Evolutionary conservation across 2,113 vertebrate species (phyloP), one percentile per base, ranked within the genome.

Genomic region (Plotosus lineatus): DNA sequence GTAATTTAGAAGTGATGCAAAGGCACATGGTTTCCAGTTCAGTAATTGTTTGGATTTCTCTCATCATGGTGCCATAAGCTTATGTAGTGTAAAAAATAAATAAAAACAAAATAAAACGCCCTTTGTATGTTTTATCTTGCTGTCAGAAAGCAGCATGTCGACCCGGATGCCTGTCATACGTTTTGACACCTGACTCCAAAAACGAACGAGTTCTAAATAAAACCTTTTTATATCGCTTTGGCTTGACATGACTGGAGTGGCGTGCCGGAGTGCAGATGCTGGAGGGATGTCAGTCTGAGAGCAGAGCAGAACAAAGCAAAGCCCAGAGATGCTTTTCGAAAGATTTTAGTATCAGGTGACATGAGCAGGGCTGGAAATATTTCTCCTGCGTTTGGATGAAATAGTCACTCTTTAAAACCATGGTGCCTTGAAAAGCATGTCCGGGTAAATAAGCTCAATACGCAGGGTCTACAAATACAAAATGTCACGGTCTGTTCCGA

Each of bases 161-260:
- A 53, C 68, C 36, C 38, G 73, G 56, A 61, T 69, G 56, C 63
- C 56, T 78, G 86, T 86, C 78, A 72, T 55, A 65, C 83, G 61
- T 84, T 60, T 83, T 85, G 82, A 88, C 73, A 77, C 79, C 83
- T 81, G 84, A 80, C 81, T 56, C 48, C 66, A 78, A 79, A 85
- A 79, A 85, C 42, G 23, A 58, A 68, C 61, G 33, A 44, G 26
- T 86, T 82, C 78, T 85, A 86, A 92, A 89, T 89, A 88, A 88
- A 85, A 84, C 60, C 61, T 69, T 38, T 84, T 81, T 44, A 86
- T 85, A 86, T 77, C 78, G 0, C 8, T 56, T n/a, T 12, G 65
- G 77, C 85, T 77, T 69, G 75, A 77, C 21, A 6, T 84, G 68
- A 77, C 31, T 80, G 66, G 80, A 65, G 86, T 88, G 84, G 81